Base-by-base conservation (phyloP, 37 sponge, comb jelly and placozoan genomes). In the Cliona cf. orientalis region DNA sequence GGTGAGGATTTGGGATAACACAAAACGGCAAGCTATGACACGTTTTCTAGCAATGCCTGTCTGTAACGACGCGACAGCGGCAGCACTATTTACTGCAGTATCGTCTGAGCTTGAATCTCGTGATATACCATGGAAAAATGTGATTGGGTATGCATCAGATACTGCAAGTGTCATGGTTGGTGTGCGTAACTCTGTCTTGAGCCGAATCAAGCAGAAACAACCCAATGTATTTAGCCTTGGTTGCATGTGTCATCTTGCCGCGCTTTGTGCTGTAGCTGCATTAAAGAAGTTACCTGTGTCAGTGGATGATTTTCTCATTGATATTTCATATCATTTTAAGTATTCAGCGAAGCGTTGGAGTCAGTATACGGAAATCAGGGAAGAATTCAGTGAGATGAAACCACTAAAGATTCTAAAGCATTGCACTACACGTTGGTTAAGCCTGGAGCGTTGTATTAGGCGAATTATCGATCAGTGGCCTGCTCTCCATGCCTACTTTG, bases 31-130 rank as follows among this genome's bases (percentile, higher is more conserved):
- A 58, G 58, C 79, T 28, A 69, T 75, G 2, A 74, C 67, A 3
- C 71, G 65, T 34, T 85, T 85, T 68, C 71, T 85, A 6, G 79
- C 58, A 22, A 77, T 78, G 79, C 86, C 79, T 22, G 73, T 84
- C 3, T 78, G 86, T 26, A 85, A 85, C 45, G 40, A 60, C 11
- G 59, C 63, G 25, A 85, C 86, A 40, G 71, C 72, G 6, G 49
- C 74, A 37, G 61, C 61, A 1, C 65, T 85, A 1, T 85, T 78
- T 78, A 59, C 69, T n/a, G 72, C 72, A 12, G 23, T 85, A 32
- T 21, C 33, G 2, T 3, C 5, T 42, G 72, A 31, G 22, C 22
- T 82, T 14, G 35, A 7, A 22, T 31, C 9, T 17, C 11, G 25
- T 2, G 28, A 70, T 7, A 55, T 81, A n/a, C 71, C 72, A 5